Conservation (phyloP, 2,797 vertebrate species). For the Yasuhikotakia modesta region DNA sequence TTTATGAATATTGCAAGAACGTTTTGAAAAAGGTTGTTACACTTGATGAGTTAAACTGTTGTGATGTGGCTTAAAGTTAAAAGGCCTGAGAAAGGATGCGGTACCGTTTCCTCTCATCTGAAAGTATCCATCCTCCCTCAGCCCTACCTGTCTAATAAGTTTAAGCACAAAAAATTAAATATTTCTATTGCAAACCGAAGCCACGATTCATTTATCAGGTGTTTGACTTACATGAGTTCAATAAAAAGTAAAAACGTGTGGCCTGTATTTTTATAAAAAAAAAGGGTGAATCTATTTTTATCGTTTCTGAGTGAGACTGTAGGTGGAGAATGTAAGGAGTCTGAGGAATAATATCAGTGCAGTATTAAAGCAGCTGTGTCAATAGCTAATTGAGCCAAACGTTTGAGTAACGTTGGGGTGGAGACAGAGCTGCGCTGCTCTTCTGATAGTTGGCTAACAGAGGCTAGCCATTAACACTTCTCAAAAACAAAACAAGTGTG, state of each 20-base stretch:
- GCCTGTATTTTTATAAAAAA: background rate
- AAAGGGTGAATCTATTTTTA: background rate
- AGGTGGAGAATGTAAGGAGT: constrained; percentile 60
- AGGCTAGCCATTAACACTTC: constrained; percentile 68
- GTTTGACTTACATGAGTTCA: background rate
- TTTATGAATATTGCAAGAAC: no score
- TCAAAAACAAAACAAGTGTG: constrained; percentile 63
- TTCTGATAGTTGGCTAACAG: constrained; percentile 67
- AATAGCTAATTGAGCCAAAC: constrained; percentile 68
- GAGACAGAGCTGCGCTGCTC: constrained; percentile 41
- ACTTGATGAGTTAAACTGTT: no score
- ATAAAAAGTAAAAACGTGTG: background rate
- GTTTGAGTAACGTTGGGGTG: constrained; percentile 49
- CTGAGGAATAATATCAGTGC: constrained; percentile 68
- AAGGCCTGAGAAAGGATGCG: background rate
- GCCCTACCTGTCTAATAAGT: background rate
- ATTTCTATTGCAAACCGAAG: background rate
- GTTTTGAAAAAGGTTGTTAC: no score
- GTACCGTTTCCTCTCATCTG: background rate
- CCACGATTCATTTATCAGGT: background rate
- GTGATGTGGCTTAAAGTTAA: background rate
- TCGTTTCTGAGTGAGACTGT: background rate
- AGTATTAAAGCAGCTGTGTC: constrained; percentile 76
- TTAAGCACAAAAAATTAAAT: background rate
- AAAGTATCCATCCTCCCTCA: background rate